These are phyloP conservation scores for Drosophila aldrichi DNA, from an alignment of 2,888 invertebrate species.

Conservation along the genomic window DNA sequence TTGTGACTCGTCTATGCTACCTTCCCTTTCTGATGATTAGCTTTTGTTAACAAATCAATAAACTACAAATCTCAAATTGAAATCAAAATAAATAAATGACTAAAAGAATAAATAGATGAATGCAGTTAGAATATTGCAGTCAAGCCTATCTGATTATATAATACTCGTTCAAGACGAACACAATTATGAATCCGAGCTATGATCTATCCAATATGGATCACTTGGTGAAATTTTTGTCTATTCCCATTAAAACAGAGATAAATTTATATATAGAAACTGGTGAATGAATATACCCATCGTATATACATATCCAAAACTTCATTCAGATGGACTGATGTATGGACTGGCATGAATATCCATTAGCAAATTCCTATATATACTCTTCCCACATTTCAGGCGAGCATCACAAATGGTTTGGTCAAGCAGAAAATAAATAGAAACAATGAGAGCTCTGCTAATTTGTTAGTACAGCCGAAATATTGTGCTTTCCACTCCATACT, in stretches of 20 bases:
- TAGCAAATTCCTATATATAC: neutral
- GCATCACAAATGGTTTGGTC: neutral
- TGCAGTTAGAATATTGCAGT: too few relatives aligned
- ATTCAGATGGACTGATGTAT: too few relatives aligned
- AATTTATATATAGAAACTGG: too few relatives aligned
- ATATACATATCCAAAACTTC: too few relatives aligned
- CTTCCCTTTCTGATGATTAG: slow-evolving; percentile 12
- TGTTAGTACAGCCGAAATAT: slow-evolving; percentile 23
- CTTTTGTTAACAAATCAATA: neutral
- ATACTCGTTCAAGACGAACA: neutral
- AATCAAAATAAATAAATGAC: slow-evolving; percentile 9
- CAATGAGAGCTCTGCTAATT: slow-evolving; percentile 33
- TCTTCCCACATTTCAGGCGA: too few relatives aligned
- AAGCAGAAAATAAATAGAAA: neutral
- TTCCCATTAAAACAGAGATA: too few relatives aligned
- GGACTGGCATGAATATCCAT: too few relatives aligned
- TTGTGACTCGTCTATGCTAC: slow-evolving; percentile 10
- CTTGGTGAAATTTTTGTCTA: too few relatives aligned
- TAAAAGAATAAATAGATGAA: neutral
- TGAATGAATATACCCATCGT: too few relatives aligned
- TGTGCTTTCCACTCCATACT: neutral
- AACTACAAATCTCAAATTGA: neutral
- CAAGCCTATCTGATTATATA: neutral
- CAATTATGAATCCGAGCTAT: too few relatives aligned
- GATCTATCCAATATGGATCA: too few relatives aligned